Evolutionary conservation across 2,113 vertebrate species (phyloP).

Genomic region (Saimiri boliviensis): DNA sequence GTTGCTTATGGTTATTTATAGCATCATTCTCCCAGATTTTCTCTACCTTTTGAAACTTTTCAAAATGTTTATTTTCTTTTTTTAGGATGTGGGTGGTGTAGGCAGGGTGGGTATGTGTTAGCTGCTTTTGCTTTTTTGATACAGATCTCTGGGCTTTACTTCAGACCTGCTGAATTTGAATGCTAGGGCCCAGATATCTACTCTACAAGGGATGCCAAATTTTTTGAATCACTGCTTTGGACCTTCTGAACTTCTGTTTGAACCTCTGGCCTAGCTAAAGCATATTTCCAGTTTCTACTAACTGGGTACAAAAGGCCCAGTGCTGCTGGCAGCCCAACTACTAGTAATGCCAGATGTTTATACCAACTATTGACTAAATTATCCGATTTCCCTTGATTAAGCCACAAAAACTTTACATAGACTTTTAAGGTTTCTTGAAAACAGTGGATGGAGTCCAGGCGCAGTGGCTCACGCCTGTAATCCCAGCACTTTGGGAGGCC

Average conservation of each 20-base stretch:
- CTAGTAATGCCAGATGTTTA: background rate
- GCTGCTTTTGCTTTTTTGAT: background rate
- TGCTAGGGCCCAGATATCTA: background rate
- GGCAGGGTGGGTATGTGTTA: background rate
- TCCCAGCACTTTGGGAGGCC: background rate
- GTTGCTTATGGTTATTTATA: slow-evolving; percentile 4
- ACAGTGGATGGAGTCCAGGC: background rate
- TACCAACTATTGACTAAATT: slow-evolving; percentile 2
- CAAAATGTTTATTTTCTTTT: background rate
- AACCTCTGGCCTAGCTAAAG: background rate
- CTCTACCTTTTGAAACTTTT: slow-evolving; percentile 13
- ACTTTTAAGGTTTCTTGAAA: slow-evolving; percentile 22
- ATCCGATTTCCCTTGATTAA: background rate
- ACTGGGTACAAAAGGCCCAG: background rate
- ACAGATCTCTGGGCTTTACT: background rate
- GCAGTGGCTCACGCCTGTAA: background rate
- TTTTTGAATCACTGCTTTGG: slow-evolving; percentile 9
- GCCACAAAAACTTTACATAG: background rate
- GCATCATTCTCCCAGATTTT: background rate
- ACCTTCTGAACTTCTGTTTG: background rate
- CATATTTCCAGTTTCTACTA: slow-evolving; percentile 4
- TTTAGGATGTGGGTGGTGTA: background rate
- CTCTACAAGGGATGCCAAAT: slow-evolving; percentile 7
- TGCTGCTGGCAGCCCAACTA: background rate
- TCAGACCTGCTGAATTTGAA: background rate